These are phyloP conservation scores for Pristionchus arcanus DNA, from an alignment of 2,888 invertebrate species.

Conservation along the genomic window DNA sequence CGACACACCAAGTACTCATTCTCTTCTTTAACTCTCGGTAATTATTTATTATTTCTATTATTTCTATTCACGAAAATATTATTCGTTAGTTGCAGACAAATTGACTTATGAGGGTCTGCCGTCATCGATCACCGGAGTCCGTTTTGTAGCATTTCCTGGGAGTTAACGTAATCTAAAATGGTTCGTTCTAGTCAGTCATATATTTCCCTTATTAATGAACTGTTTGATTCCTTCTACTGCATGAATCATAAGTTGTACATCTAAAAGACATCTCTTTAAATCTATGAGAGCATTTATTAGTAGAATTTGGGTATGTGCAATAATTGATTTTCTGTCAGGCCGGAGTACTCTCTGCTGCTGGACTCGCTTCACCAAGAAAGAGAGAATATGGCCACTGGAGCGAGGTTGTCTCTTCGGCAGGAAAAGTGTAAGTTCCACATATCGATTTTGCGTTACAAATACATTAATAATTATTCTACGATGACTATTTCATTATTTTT, in stretches of 20 bases:
- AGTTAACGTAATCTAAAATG: not conserved
- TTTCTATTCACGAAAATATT: not conserved
- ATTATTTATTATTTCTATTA: not conserved
- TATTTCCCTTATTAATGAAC: not conserved
- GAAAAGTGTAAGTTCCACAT: not conserved
- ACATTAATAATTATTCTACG: no score
- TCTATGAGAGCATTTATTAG: no score
- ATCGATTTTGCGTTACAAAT: not conserved
- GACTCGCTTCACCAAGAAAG: not conserved
- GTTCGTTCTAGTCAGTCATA: not conserved
- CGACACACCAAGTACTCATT: not conserved
- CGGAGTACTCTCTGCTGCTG: not conserved
- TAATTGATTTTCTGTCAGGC: not conserved
- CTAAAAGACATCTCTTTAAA: no score
- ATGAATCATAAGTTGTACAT: no score
- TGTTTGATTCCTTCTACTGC: not conserved
- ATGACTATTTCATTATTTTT: no score
- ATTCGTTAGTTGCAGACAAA: not conserved
- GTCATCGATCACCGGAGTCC: not conserved
- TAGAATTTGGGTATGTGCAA: no score
- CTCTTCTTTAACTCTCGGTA: not conserved
- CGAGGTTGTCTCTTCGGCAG: not conserved
- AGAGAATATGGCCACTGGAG: slow-evolving; percentile 31
- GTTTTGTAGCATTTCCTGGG: not conserved
- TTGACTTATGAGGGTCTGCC: not conserved